A percentile compares a stretch with the other conserved stretches of the same genome.
Evolutionary conservation across 1,140 invertebrate genomes (phyloP).

Genomic region (Cotesia typhae): DNA sequence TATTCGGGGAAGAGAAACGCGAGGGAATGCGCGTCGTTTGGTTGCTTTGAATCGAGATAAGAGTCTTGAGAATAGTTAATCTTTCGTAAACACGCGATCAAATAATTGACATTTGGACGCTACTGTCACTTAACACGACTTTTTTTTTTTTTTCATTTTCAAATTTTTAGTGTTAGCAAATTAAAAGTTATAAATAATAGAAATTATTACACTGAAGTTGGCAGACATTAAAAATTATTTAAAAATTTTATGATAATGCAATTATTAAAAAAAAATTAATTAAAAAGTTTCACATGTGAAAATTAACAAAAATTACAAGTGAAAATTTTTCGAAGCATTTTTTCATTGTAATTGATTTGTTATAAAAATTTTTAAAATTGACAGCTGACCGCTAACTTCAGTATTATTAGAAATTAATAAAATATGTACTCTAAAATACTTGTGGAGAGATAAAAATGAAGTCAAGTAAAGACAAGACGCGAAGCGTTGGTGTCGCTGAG

Average conservation of each 20-base stretch:
- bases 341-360: no score
- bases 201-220: not conserved
- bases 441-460: not conserved
- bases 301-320: no score
- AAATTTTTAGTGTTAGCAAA: no score
- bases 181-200: not conserved
- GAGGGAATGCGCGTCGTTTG: conserved; percentile 29
- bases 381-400: no score
- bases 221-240: no score
- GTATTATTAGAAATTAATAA: not conserved
- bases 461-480: conserved; percentile 1
- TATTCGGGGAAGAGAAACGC: conserved; percentile 38
- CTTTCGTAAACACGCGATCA: not conserved
- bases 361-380: no score
- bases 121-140: not conserved
- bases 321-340: no score
- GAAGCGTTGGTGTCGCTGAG: not conserved
- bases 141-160: not conserved
- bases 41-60: conserved; percentile 34
- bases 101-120: conserved; percentile 1
- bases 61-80: not conserved
- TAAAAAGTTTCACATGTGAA: no score
- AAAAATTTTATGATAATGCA: no score
- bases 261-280: no score
- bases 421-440: no score